Evolutionary conservation across 2,113 vertebrate genomes (phyloP).

Genomic region (Mellivora capensis): DNA sequence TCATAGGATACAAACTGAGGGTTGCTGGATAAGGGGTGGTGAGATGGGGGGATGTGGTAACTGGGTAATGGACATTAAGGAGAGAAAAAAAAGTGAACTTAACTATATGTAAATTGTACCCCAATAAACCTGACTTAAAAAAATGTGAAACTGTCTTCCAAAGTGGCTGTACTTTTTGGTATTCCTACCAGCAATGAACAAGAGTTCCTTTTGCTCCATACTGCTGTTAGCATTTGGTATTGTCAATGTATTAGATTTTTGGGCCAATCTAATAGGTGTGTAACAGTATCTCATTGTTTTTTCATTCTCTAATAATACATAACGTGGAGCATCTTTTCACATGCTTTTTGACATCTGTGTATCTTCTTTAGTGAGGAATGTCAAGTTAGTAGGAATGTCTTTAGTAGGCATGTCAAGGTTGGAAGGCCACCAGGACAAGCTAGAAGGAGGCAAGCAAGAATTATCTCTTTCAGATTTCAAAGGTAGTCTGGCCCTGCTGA

Average conservation of each 20-base stretch:
- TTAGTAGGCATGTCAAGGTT: neutral
- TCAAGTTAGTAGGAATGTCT: too few species aligned
- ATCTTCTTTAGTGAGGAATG: neutral
- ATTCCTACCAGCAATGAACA: neutral
- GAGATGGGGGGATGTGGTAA: too few species aligned
- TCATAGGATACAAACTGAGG: too few species aligned
- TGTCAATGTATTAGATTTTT: neutral
- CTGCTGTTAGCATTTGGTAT: neutral
- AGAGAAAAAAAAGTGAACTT: too few species aligned
- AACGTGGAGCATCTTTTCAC: neutral
- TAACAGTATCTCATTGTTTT: neutral
- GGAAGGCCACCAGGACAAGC: neutral
- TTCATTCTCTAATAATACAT: neutral
- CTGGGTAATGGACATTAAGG: too few species aligned
- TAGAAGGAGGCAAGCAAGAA: neutral
- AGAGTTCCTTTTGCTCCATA: neutral
- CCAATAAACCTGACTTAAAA: too few species aligned
- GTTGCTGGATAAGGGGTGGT: too few species aligned
- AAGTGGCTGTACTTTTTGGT: neutral
- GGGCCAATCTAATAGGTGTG: neutral
- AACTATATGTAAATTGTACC: too few species aligned
- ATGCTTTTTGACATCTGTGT: neutral
- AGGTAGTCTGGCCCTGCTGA: neutral
- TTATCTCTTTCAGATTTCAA: neutral
- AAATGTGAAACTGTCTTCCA: neutral